Conservation (phyloP, 2,797 vertebrate genomes). For the Danio albolineatus region DNA sequence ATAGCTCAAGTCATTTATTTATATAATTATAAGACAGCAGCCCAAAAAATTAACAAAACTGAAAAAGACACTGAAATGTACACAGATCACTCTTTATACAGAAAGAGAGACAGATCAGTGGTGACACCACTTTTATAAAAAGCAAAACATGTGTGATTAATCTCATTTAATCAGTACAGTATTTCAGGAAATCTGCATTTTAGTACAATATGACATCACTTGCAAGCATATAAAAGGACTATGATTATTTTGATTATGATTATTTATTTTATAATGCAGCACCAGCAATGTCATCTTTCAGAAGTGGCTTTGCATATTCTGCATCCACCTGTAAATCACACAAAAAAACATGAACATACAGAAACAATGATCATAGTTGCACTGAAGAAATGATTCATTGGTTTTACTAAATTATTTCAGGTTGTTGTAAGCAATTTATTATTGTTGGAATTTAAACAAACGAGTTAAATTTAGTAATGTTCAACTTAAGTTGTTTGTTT, state of each 20-base stretch:
- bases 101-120: neutral
- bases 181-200: neutral
- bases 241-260: neutral
- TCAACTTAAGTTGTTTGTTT: too few relatives aligned
- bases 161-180: neutral
- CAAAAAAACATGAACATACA: neutral
- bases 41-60: neutral
- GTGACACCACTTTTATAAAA: neutral
- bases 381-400: too few relatives aligned
- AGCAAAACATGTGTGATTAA: neutral
- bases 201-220: neutral
- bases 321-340: conserved; percentile 55
- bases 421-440: too few relatives aligned
- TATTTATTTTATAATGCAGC: conserved; percentile 36
- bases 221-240: neutral
- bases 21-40: too few relatives aligned
- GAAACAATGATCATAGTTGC: neutral
- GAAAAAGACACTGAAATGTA: neutral
- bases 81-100: neutral
- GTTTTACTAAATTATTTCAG: too few relatives aligned
- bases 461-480: too few relatives aligned
- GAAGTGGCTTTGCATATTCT: conserved; percentile 56
- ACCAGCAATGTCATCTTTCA: conserved; percentile 56
- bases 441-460: too few relatives aligned
- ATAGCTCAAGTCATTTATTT: neutral